Evolutionary conservation across 2,113 vertebrate genomes (phyloP), one percentile per base, ranked within the genome.

Genomic region (Boulengeromyrus knoepffleri): DNA sequence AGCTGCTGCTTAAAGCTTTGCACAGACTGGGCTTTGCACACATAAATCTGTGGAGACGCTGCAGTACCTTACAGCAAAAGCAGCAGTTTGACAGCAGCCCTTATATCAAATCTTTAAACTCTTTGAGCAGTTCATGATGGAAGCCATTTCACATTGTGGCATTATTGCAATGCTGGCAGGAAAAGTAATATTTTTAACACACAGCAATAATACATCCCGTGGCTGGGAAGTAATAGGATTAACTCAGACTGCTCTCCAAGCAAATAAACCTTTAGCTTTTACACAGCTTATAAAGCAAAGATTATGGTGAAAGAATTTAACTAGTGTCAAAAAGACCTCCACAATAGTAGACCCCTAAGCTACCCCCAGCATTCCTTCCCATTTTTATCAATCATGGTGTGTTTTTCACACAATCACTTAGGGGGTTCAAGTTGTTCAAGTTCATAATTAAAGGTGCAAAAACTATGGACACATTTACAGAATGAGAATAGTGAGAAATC

Each of bases 211-310:
- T 36, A 87, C 24, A 49, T 39, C 47, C n/a, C 19, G 49, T 87
- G 85, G n/a, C 31, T 53, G 85, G 12, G 27, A 53, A 86, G 50
- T 53, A 53, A 53, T 36, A 36, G 39, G 39, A 46, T 46, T 85
- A 85, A 45, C 83, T 85, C 19, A 47, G 45, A 85, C 83, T 85
- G 85, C 49, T 53, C 50, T 53, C 85, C 47, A 53, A 36, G 83
- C 45, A 85, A 52, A 31, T 52, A 87, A 87, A 80, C 74, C 74
- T 80, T 87, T 53, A 87, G 47, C 27, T 53, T 52, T 87, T 56
- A 80, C 74, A 80, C 15, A 49, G 49, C 85, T 56, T 87, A 52
- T 53, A 49, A 53, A 53, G 4, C 39, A 47, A 47, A 85, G 83
- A 85, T 46, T 85, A 85, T 85, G 42, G 42, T n/a, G 39, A 85